These are phyloP conservation scores for Ophion ventricosus DNA, from an alignment of 2,888 invertebrate genomes.

Conservation along the genomic window DNA sequence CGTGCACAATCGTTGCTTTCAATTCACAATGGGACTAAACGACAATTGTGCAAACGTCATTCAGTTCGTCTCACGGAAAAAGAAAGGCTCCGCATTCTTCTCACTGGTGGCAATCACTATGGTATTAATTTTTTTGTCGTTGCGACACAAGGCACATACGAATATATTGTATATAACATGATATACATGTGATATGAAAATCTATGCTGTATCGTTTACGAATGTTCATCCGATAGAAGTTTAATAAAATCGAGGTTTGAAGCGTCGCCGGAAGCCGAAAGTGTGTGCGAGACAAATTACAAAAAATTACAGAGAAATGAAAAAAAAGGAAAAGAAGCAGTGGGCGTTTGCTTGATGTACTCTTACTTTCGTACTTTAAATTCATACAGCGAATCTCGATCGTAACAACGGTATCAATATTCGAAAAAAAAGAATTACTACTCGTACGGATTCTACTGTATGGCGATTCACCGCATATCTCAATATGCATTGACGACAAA, in stretches of 20 bases:
- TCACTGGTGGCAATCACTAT: constrained; percentile 28
- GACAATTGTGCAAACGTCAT: neutral
- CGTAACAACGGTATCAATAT: constrained; percentile 55
- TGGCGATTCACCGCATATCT: constrained; percentile 59
- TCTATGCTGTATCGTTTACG: constrained; percentile 32
- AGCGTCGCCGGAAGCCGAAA: neutral
- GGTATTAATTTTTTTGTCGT: neutral
- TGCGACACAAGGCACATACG: constrained; percentile 22
- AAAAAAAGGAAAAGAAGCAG: constrained; percentile 1
- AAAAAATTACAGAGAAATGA: neutral
- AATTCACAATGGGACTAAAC: neutral
- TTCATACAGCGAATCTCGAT: constrained; percentile 52
- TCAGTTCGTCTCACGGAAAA: neutral
- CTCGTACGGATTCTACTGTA: constrained; percentile 58
- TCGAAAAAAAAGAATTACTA: constrained; percentile 31
- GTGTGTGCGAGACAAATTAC: constrained; percentile 1
- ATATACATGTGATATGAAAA: constrained; percentile 24
- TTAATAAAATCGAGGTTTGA: constrained; percentile 25
- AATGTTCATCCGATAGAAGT: constrained; percentile 13
- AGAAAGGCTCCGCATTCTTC: neutral
- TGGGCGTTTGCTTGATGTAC: constrained; percentile 44
- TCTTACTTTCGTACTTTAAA: constrained; percentile 41
- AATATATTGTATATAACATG: constrained; percentile 53
- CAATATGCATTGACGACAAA: constrained; percentile 64
- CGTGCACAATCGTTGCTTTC: constrained; percentile 16